These are phyloP conservation scores for Haliclystus octoradiatus DNA, from an alignment of 30 jellyfish, hydroid and myxozoan species.

Conservation along the genomic window DNA sequence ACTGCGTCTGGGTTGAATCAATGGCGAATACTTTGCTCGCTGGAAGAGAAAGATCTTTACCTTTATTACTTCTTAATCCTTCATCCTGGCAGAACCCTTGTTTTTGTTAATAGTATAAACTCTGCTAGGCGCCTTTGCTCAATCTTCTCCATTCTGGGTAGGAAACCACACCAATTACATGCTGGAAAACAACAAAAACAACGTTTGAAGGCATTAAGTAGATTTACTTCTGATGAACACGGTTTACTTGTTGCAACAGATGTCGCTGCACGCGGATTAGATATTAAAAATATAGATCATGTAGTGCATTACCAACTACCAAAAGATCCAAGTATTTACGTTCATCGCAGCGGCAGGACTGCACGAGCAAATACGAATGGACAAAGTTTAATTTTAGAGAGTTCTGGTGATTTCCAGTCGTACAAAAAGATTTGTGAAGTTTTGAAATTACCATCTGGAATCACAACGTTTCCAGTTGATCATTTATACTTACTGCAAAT, in stretches of 20 bases:
- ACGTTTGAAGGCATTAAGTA: constrained; percentile 62
- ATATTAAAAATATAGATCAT: constrained; percentile 66
- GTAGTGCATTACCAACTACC: constrained; percentile 88
- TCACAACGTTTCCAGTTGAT: constrained; percentile 49
- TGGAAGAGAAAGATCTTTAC: constrained; percentile 72
- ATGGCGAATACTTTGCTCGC: constrained; percentile 53
- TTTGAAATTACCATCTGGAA: constrained; percentile 41
- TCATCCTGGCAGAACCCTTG: constrained; percentile 80
- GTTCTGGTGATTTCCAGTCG: constrained; percentile 70
- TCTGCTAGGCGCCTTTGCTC: constrained; percentile 40
- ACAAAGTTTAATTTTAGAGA: constrained; percentile 50
- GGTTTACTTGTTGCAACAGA: constrained; percentile 83
- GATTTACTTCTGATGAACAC: constrained; percentile 26
- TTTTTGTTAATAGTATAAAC: constrained; percentile 72
- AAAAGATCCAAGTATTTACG: constrained; percentile 72
- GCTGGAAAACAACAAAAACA: constrained; percentile 90
- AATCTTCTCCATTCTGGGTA: constrained; percentile 40
- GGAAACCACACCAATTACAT: constrained; percentile 67
- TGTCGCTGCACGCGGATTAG: constrained; percentile 98
- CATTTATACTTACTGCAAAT: constrained; percentile 33
- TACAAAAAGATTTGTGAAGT: constrained; percentile 46
- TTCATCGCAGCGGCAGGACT: constrained; percentile 93
- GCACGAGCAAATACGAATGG: constrained; percentile 84
- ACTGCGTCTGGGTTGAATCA: constrained; percentile 71
- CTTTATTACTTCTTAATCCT: constrained; percentile 32